Conservation (phyloP, 2,888 invertebrate genomes). For the Synanthedon myopaeformis region DNA sequence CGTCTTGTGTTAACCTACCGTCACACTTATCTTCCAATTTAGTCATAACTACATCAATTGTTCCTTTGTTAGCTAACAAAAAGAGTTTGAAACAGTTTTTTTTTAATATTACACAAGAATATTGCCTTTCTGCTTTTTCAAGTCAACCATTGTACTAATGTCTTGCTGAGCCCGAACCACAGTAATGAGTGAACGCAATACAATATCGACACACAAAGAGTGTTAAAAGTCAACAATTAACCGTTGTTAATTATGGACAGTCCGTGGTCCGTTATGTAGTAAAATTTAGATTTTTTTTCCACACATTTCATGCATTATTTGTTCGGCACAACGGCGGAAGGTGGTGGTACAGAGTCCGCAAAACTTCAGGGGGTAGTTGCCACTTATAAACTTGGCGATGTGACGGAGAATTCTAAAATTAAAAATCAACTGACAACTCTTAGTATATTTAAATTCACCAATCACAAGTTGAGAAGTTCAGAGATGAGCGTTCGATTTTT, state of each 20-base stretch:
- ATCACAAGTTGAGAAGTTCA: conserved; percentile 30
- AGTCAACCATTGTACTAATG: conserved; percentile 1
- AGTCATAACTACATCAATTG: conserved; percentile 28
- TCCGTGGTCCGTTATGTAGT: background rate
- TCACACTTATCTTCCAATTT: conserved; percentile 15
- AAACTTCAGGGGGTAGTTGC: background rate
- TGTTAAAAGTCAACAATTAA: background rate
- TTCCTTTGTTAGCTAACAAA: conserved; percentile 18
- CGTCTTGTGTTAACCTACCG: conserved; percentile 27
- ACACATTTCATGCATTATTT: too few relatives aligned
- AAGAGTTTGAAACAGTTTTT: background rate
- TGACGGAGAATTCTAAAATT: background rate
- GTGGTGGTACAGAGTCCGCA: background rate
- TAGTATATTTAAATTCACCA: conserved; percentile 26
- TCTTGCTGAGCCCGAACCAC: conserved; percentile 50
- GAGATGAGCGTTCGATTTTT: conserved; percentile 24
- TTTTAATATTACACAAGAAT: background rate
- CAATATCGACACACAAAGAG: background rate
- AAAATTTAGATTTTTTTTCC: too few relatives aligned
- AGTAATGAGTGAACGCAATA: background rate
- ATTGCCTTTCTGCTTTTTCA: too few relatives aligned
- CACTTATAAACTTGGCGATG: background rate
- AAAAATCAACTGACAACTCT: background rate
- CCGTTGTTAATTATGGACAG: background rate
- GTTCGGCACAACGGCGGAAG: background rate